These are phyloP conservation scores for Penaeus monodon DNA, from an alignment of 2,888 invertebrate species.

Conservation along the genomic window DNA sequence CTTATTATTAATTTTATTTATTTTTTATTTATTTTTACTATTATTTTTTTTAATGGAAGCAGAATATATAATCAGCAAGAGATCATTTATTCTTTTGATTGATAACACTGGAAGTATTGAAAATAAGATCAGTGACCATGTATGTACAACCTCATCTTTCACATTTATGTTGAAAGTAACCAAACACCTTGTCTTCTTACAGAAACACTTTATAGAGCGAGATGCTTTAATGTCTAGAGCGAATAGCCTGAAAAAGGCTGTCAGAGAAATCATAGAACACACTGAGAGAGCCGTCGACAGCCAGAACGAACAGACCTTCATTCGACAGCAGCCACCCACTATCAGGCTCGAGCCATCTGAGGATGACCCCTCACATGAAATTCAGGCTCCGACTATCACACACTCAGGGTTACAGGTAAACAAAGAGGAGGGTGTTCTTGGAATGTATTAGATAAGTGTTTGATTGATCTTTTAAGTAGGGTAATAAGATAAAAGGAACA, in stretches of 20 bases:
- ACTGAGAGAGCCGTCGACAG: constrained; percentile 72
- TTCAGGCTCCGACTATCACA: not conserved
- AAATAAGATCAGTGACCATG: no score
- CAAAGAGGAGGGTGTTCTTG: no score
- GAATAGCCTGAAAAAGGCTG: constrained; percentile 86
- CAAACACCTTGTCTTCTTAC: not conserved
- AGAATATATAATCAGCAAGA: no score
- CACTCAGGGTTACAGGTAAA: constrained; percentile 37
- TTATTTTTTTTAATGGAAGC: no score
- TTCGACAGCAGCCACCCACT: constrained; percentile 28
- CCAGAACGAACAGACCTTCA: constrained; percentile 68
- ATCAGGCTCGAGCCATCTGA: constrained; percentile 45
- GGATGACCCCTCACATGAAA: constrained; percentile 6
- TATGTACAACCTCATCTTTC: not conserved
- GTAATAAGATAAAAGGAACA: no score
- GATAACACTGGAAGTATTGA: no score
- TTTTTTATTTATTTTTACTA: no score
- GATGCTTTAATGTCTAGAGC: constrained; percentile 77
- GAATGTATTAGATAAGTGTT: no score
- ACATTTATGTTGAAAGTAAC: not conserved
- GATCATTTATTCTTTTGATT: no score
- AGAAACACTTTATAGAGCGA: constrained; percentile 69
- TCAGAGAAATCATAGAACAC: constrained; percentile 84
- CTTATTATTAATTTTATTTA: no score
- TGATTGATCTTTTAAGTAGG: no score